Evolutionary conservation across 2,113 vertebrate genomes (phyloP).

Genomic region (Protobothrops flavoviridis): DNA sequence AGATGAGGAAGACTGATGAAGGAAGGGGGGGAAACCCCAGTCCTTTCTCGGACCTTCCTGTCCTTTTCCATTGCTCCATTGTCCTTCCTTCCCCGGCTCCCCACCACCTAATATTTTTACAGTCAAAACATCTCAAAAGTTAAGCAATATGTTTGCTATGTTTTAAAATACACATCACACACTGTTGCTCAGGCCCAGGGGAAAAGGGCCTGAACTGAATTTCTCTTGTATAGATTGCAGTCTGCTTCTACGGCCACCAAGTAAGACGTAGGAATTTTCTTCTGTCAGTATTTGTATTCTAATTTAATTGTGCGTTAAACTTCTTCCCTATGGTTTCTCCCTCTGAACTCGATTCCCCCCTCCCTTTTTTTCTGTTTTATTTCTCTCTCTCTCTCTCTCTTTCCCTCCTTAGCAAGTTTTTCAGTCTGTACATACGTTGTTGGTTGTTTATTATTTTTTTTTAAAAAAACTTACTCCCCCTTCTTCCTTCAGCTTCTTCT

Average conservation of each 20-base stretch:
- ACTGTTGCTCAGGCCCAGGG: not conserved
- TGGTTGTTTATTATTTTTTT: conserved; percentile 8
- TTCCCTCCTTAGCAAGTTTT: conserved; percentile 52
- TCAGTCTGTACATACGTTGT: conserved; percentile 61
- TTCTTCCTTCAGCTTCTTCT: not conserved
- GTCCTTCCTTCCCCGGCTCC: not conserved
- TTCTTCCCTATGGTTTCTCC: not conserved
- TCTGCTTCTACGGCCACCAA: conserved; percentile 32
- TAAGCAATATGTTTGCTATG: conserved; percentile 72
- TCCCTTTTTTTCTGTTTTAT: too few relatives aligned
- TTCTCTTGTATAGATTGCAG: conserved; percentile 52
- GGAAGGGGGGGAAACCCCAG: too few relatives aligned
- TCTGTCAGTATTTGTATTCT: conserved; percentile 72
- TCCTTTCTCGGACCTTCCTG: not conserved
- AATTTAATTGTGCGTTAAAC: conserved; percentile 76
- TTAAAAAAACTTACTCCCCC: not conserved
- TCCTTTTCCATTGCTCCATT: not conserved
- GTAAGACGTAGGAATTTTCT: conserved; percentile 50
- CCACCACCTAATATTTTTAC: not conserved
- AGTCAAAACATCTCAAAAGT: conserved; percentile 27
- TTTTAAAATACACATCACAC: not conserved
- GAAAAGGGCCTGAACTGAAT: conserved; percentile 41
- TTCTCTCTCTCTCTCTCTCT: not conserved
- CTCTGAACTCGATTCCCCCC: conserved; percentile 46
- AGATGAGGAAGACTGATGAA: too few relatives aligned